Evolutionary conservation across 2,888 invertebrate genomes (phyloP), one percentile per base, ranked within the genome.

Genomic region (Dendrolimus pini): DNA sequence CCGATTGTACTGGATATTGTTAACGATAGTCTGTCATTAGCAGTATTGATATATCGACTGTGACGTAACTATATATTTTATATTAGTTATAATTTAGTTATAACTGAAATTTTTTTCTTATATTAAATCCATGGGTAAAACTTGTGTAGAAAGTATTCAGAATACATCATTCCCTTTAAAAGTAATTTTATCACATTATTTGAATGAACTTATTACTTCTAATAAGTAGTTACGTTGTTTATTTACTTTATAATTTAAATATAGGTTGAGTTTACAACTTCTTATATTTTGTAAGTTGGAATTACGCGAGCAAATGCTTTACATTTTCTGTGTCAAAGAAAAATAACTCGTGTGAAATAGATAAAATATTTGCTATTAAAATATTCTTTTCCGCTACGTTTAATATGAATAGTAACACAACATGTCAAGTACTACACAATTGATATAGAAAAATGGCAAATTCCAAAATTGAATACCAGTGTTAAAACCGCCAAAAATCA

Each of bases 401-500:
- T 60, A 60, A 55, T 54, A 52, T 62, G 55, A 62, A 65, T 63
- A 55, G 54, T 54, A 55, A 47, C 55, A 62, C 30, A 30, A 30
- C 56, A 56, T 55, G 60, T 64, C 66, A 66, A 72, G 62, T 65
- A 61, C 60, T 56, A 63, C 47, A 47, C 9, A 47, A 47, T 47
- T 47, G 47, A 47, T 70, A 68, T 63, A 60, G 14, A 60, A 61
- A 66, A 61, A 66, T 60, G 58, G 64, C 67, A 71, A 72, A 69
- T 64, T 66, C 62, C 71, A 70, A 60, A 62, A 61, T 61, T 71
- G 75, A 78, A 79, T 76, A 69, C 74, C 30, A 30, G 68, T 71
- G 58, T 70, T 9, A 47, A 81, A 85, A 81, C 77, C 79, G 74
- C 73, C 80, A 77, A 87, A 83, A 86, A 84, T 85, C 89, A 89